Evolutionary conservation across 2,113 vertebrate genomes (phyloP), one percentile per base, ranked within the genome.

Genomic region (Rattus rattus): DNA sequence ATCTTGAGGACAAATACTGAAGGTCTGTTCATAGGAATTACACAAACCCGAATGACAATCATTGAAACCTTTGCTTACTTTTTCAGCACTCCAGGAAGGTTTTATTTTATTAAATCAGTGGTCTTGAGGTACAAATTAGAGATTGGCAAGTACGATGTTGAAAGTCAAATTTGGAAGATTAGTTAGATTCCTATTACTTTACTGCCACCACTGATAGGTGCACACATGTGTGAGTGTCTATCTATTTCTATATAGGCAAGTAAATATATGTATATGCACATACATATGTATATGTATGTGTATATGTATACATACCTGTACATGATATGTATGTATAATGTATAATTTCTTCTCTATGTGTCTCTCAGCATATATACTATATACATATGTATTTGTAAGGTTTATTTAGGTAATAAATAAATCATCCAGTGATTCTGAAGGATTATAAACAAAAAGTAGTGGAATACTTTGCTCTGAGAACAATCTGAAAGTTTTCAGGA

Each of bases 101-200:
- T 16, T 14, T 33, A 52, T 75, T 80, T 94, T 83, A 73, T 52
- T 63, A 94, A 92, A 33, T 80, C 73, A 81, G 10, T 52, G 10
- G 52, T 52, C n/a, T n/a, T n/a, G n/a, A n/a, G n/a, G n/a, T 43
- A 43, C 43, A 43, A 43, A 43, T 43, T 67, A 80, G 24, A 70
- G 1, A 0, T 52, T 39, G 73, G 54, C 13, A 94, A 54, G 54
- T 47, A 24, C 0, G 33, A 36, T 77, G 24, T 4, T 86, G 52
- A 89, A 85, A 94, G n/a, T 89, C 12, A 85, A 75, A 61, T 81
- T 93, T 92, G 17, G 65, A 89, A 96, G 2, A 20, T 72, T 67
- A 72, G 43, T 33, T 80, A 76, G 73, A 22, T 92, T 80, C 86
- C 36, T 5, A 90, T 28, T 24, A 5, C 13, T 54, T 7, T 93